phyloP scores from a whole-genome alignment of 2,888 invertebrate genomes.

The Pandemis cinnamomeana region DNA sequence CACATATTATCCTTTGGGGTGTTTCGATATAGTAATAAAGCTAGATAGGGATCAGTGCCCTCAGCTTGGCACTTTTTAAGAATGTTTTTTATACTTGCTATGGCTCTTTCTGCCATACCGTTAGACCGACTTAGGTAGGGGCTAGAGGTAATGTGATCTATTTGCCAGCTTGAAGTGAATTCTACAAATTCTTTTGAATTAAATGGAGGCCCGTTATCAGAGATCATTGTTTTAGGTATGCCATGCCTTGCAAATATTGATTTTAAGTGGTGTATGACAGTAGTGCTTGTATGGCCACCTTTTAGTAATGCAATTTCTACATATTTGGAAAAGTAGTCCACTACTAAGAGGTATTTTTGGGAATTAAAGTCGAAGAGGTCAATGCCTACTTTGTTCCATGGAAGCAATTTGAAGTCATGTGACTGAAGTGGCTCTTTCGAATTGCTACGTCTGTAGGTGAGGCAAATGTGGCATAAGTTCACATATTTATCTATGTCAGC shows the following conservation, averaged over 20 bases:
- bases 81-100: not conserved
- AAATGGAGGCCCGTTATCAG: not conserved
- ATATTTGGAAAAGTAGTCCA: conserved; percentile 42
- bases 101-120: not conserved
- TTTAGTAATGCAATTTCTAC: conserved; percentile 31
- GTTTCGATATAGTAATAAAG: not conserved
- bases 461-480: conserved; percentile 23
- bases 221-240: conserved; percentile 15
- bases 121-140: conserved; percentile 12
- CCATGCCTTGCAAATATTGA: conserved; percentile 42
- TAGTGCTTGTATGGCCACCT: not conserved
- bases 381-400: conserved; percentile 34
- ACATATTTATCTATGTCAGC: not conserved
- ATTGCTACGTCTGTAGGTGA: conserved; percentile 17
- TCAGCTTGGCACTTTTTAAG: not conserved
- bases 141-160: not conserved
- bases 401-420: conserved; percentile 36
- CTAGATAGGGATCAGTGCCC: not conserved
- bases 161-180: conserved; percentile 2
- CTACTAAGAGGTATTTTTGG: conserved; percentile 38
- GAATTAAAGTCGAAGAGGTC: conserved; percentile 43
- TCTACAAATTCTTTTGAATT: not conserved
- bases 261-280: conserved; percentile 28
- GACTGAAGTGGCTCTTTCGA: conserved; percentile 10
- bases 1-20: not conserved